Base-by-base conservation (phyloP, 2,888 invertebrate genomes). In the Hypsopygia costalis region DNA sequence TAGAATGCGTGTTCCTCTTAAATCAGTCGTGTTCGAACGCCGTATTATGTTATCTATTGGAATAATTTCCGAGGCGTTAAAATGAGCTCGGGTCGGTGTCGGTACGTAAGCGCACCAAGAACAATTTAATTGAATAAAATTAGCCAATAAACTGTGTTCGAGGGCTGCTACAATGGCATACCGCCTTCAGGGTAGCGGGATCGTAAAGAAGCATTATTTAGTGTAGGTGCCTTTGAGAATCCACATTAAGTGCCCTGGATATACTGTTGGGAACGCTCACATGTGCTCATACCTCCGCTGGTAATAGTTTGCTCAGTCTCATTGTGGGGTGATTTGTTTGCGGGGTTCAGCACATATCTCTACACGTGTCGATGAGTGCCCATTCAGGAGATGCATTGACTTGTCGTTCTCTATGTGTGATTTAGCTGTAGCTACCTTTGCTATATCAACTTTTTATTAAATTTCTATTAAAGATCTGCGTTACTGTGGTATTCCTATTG, bases 41-140 rank as follows among this genome's bases (percentile, higher is more conserved):
- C 63, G 68, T 64, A 64, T 65, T 63, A 63, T 63, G 69, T 70
- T 74, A 67, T 81, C 83, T 82, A 82, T 81, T 74, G 74, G 78
- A 72, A 79, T 82, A 80, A 81, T 72, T 81, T 73, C 55, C 64
- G 49, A 75, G 69, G 81, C 77, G 82, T 74, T 81, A 79, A 82
- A 80, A 76, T 66, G 69, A 66, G 56, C 60, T 55, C 47, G 58
- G 51, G 52, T 42, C 57, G 63, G 63, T 57, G 64, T 66, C 51
- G 62, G 69, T 61, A 5, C 39, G 35, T 32, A 33, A 31, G 62
- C 58, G 66, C 69, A 67, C 59, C 64, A 62, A 62, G 75, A 82
- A 85, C 83, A 81, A 81, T 86, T 85, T 86, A 86, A 87, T 87
- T 86, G 87, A 82, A 86, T 80, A 78, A 87, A 87, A 87, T 87